Evolutionary conservation across 2,797 vertebrate species (phyloP).

Genomic region (Gadopsis bispinosus): DNA sequence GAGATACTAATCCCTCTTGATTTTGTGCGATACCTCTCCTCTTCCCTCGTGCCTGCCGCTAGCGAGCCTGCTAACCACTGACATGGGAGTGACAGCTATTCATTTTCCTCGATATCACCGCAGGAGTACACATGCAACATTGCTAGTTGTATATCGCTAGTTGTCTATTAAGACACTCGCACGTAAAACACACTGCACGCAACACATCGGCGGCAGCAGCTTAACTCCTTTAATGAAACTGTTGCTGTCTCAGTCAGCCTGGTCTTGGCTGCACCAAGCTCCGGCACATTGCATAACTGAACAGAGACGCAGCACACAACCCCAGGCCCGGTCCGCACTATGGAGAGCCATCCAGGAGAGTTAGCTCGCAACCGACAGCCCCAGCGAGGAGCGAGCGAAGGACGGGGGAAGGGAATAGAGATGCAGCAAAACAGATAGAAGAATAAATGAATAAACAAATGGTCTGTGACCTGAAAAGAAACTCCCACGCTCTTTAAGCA

Average conservation of each 20-base stretch:
- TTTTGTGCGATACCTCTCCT: slow-evolving; percentile 42
- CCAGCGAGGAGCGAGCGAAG: slow-evolving; percentile 4
- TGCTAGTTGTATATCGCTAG: background rate
- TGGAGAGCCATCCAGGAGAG: slow-evolving; percentile 37
- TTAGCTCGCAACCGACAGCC: slow-evolving; percentile 26
- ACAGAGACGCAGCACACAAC: slow-evolving; percentile 56
- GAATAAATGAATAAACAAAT: slow-evolving; percentile 50
- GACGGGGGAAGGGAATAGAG: slow-evolving; percentile 2
- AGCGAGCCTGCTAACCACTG: background rate
- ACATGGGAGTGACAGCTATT: background rate
- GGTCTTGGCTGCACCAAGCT: slow-evolving; percentile 35
- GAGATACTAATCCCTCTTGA: slow-evolving; percentile 52
- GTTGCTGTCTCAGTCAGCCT: slow-evolving; percentile 45
- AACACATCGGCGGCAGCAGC: slow-evolving; percentile 18
- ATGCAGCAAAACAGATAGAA: slow-evolving; percentile 38
- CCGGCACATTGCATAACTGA: slow-evolving; percentile 63
- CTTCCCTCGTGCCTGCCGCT: slow-evolving; percentile 16
- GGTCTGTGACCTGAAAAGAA: slow-evolving; percentile 47
- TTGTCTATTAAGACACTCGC: background rate
- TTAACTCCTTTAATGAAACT: slow-evolving; percentile 44
- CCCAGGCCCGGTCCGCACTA: slow-evolving; percentile 48
- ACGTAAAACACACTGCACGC: background rate
- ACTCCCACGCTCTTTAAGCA: slow-evolving; percentile 22
- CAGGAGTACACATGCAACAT: slow-evolving; percentile 1
- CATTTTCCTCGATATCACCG: background rate